Percentiles rank a stretch among this genome's conserved stretches.
Conservation (phyloP, 2,113 vertebrate genomes). For the Cettia cetti region DNA sequence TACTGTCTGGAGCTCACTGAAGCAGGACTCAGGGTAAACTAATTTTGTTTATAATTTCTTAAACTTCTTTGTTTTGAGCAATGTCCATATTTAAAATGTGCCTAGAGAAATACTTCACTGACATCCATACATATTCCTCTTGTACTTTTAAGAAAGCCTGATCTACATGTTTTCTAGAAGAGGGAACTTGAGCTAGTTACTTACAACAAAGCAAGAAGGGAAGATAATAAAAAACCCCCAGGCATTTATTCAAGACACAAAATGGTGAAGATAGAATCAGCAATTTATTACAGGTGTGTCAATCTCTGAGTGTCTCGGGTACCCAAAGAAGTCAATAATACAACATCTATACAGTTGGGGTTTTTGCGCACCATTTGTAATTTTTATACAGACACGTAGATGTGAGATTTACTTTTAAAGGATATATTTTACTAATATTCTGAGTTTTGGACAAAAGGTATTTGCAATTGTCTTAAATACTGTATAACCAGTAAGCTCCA, state of each 20-base stretch:
- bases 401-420: background rate
- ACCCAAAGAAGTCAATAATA: background rate
- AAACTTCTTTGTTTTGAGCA: background rate
- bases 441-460: background rate
- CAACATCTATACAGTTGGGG: background rate
- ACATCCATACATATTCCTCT: background rate
- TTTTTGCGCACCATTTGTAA: background rate
- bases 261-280: background rate
- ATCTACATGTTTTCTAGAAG: background rate
- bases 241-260: background rate
- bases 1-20: conserved; percentile 96
- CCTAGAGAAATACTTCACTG: background rate
- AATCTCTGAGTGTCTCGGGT: background rate
- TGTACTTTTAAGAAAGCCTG: background rate
- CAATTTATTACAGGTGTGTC: background rate
- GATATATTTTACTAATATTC: background rate
- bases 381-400: background rate
- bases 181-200: background rate
- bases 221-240: background rate
- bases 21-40: conserved; percentile 88
- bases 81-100: background rate
- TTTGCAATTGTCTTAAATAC: background rate
- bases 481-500: background rate
- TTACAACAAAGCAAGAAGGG: background rate
- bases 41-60: background rate